A percentile compares a stretch with the other conserved stretches of the same genome.
phyloP scores from a whole-genome alignment of 1,140 invertebrate genomes.

The Lineus longissimus region DNA sequence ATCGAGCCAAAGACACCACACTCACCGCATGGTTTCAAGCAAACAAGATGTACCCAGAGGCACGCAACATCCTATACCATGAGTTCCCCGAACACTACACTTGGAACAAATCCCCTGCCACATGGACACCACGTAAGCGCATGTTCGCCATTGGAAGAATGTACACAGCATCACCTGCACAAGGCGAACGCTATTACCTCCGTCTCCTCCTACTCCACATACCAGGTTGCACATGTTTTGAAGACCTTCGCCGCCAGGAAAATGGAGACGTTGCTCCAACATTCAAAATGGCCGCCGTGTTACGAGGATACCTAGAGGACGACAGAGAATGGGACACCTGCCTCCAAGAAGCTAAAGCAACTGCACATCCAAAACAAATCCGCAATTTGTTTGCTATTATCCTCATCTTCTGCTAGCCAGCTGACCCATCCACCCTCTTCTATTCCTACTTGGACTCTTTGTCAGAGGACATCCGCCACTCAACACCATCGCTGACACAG shows the following conservation, averaged over 20 bases:
- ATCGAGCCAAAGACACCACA: not conserved
- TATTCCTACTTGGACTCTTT: not conserved
- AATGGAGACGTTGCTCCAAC: not conserved
- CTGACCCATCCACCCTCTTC: not conserved
- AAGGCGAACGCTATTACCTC: not conserved
- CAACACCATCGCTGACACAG: not conserved
- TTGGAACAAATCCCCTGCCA: not conserved
- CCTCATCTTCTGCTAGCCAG: not conserved
- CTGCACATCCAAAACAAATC: not conserved
- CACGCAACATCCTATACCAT: not conserved
- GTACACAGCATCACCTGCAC: not conserved
- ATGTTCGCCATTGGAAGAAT: not conserved
- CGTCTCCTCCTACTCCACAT: not conserved
- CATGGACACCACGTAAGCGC: not conserved
- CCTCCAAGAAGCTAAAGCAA: not conserved
- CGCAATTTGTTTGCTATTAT: not conserved
- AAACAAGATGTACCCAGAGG: not conserved
- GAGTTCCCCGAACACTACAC: conserved; percentile 1
- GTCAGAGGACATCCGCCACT: not conserved
- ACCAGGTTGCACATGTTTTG: not conserved
- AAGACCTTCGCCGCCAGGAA: not conserved
- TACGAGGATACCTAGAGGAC: not conserved
- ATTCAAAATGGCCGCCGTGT: not conserved
- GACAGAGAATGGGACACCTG: not conserved
- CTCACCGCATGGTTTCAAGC: not conserved